Base-by-base conservation (phyloP, 2,797 vertebrate species). In the Leptoclinus maculatus region DNA sequence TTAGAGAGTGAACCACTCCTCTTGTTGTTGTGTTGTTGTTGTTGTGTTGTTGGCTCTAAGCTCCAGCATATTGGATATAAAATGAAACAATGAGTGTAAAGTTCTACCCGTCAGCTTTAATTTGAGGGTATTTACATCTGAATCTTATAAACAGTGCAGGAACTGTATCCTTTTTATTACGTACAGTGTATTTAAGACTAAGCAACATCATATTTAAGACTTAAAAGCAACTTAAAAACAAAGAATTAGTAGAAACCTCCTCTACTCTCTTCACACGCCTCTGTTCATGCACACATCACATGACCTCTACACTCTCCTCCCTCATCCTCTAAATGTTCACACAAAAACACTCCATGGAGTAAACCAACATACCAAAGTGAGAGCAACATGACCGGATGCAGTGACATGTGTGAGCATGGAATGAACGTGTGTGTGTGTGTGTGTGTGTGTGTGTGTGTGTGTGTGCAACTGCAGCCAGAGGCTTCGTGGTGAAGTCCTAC, bases 381-480 rank as follows among this genome's bases (percentile, higher is more conserved):
- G 86, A 87, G 84, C 66, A 80, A 71, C 58, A 71, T 88, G 87
- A 63, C 36, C 34, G 14, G 38, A 79, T 82, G 84, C 21, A 17
- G 79, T 60, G 83, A 83, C 66, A 58, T 85, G 71, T 65, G 7
- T 17, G 63, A 47, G 65, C 13, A 54, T 70, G 54, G 39, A 14
- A 70, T 70, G 68, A 11, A 45, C 27, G 21, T 25, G 39, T 34
- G 58, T 53, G 41, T 43, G 41, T 43, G 39, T 54, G 62, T 64
- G 43, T 57, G 60, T 79, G 79, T 85, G 59, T 79, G 78, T 84
- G 16, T 43, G 53, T 39, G 34, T 56, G 57, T 63, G 41, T 56
- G 59, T 78, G 78, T 83, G 74, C 36, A 86, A 84, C 84, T 89
- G 85, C 81, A 87, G 83, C 91, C 89, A 90, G 88, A 89, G 80